Evolutionary conservation across 2,888 invertebrate species (phyloP).

Genomic region (Baronia brevicornis): DNA sequence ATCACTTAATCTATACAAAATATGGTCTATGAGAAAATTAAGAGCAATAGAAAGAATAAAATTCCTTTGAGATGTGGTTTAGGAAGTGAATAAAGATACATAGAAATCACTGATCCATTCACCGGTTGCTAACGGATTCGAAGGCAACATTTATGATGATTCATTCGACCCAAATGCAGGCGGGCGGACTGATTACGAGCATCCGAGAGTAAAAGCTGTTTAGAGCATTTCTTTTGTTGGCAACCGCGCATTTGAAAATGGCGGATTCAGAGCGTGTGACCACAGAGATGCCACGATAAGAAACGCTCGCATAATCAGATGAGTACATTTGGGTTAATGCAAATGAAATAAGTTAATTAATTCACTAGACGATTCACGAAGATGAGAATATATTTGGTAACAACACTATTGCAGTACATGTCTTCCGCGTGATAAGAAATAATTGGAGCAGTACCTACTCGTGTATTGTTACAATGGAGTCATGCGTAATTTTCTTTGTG

Average conservation of each 20-base stretch:
- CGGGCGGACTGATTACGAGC: slow-evolving; percentile 19
- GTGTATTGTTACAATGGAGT: too few relatives aligned
- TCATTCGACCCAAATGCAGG: slow-evolving; percentile 17
- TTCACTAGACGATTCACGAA: slow-evolving; percentile 1
- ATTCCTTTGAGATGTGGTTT: not conserved
- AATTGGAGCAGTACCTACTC: too few relatives aligned
- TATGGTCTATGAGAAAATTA: too few relatives aligned
- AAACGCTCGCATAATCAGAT: not conserved
- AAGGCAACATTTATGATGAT: slow-evolving; percentile 23
- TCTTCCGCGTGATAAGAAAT: slow-evolving; percentile 10
- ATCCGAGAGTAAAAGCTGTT: slow-evolving; percentile 35
- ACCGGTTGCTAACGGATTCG: slow-evolving; percentile 18
- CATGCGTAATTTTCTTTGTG: too few relatives aligned
- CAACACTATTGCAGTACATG: too few relatives aligned
- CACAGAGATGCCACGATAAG: slow-evolving; percentile 28
- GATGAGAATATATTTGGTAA: slow-evolving; percentile 10
- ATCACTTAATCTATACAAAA: too few relatives aligned
- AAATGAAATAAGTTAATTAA: slow-evolving; percentile 8
- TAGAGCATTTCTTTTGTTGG: slow-evolving; percentile 29
- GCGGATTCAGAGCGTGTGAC: slow-evolving; percentile 57
- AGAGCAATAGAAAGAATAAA: not conserved
- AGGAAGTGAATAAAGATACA: slow-evolving; percentile 4
- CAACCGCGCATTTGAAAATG: slow-evolving; percentile 28
- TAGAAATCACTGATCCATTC: slow-evolving; percentile 18
- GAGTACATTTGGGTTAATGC: not conserved